Evolutionary conservation across 1,140 invertebrate genomes (phyloP).

Genomic region (Drosophila virilis): DNA sequence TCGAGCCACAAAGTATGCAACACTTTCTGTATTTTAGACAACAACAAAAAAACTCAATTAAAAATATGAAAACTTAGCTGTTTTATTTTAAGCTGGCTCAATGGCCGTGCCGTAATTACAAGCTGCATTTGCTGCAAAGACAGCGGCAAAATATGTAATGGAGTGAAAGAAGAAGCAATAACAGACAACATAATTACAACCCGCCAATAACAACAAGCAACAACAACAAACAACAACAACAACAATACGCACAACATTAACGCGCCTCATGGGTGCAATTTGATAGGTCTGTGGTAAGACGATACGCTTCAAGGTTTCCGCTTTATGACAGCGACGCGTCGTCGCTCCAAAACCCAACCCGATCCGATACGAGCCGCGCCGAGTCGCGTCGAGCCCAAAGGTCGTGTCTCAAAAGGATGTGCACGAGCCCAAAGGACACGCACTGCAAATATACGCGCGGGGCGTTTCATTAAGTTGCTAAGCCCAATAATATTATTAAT

Average conservation of each 20-base stretch:
- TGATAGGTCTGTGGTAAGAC: conserved; percentile 66
- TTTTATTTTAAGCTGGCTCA: conserved; percentile 3
- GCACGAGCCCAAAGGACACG: neutral
- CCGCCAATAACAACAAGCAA: conserved; percentile 52
- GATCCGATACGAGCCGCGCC: conserved; percentile 16
- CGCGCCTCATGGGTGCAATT: conserved; percentile 63
- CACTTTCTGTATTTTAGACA: conserved; percentile 4
- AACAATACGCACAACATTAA: conserved; percentile 39
- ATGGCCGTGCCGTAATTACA: conserved; percentile 50
- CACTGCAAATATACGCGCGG: neutral
- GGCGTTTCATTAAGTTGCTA: neutral
- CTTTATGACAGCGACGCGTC: conserved; percentile 54
- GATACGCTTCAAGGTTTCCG: conserved; percentile 80
- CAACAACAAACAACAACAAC: conserved; percentile 5
- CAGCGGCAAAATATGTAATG: conserved; percentile 48
- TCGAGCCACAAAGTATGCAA: conserved; percentile 36
- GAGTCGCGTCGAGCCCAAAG: conserved; percentile 1
- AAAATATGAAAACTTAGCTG: conserved; percentile 19
- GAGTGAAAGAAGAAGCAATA: conserved; percentile 26
- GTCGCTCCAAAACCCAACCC: conserved; percentile 22
- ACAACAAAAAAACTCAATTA: conserved; percentile 25
- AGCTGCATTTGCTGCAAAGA: conserved; percentile 56
- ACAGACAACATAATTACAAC: conserved; percentile 64
- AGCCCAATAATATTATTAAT: neutral
- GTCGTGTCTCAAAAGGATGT: conserved; percentile 28